These are phyloP conservation scores for Phyllotreta striolata DNA, from an alignment of 2,888 invertebrate species.

Conservation along the genomic window DNA sequence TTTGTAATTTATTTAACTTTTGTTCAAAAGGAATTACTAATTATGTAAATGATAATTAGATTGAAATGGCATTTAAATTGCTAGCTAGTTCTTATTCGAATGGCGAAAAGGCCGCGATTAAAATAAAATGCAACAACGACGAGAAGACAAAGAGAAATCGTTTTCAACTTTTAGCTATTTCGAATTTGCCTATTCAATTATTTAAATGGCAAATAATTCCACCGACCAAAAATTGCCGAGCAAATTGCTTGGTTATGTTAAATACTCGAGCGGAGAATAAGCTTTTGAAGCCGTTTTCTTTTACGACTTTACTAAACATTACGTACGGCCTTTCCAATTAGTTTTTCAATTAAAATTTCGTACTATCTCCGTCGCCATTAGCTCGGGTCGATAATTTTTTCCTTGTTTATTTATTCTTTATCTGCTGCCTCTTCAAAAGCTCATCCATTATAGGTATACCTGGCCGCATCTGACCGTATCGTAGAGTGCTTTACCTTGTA, in stretches of 20 bases:
- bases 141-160: too few relatives aligned
- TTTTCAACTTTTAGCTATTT: not conserved
- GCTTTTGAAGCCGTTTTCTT: too few relatives aligned
- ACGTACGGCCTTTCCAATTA: not conserved
- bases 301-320: too few relatives aligned
- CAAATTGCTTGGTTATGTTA: too few relatives aligned
- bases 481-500: constrained; percentile 55
- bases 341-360: constrained; percentile 23
- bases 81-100: not conserved
- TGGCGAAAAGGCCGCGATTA: too few relatives aligned
- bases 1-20: too few relatives aligned
- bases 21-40: not conserved
- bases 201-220: constrained; percentile 2
- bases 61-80: not conserved
- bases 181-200: not conserved
- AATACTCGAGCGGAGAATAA: too few relatives aligned
- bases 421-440: constrained; percentile 46
- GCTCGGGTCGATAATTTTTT: constrained; percentile 28
- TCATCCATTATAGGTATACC: constrained; percentile 49
- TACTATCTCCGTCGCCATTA: constrained; percentile 29
- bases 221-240: too few relatives aligned
- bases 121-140: not conserved
- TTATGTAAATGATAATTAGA: too few relatives aligned
- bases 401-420: constrained; percentile 39
- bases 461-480: constrained; percentile 34